Evolutionary conservation across 1,140 invertebrate genomes (phyloP), one percentile per base, ranked within the genome.

Genomic region (Calliphora vicina): DNA sequence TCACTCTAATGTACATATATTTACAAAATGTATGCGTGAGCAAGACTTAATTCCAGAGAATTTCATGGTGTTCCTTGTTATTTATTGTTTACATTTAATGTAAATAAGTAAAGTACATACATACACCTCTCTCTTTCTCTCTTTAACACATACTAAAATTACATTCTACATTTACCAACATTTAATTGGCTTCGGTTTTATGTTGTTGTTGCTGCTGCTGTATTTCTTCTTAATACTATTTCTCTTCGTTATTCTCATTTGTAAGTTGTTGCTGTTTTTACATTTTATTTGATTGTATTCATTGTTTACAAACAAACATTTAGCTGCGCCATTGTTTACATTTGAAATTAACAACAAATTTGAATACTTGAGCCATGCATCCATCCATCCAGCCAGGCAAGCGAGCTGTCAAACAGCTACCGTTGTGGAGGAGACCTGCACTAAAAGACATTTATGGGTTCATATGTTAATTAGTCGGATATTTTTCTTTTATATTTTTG

Each of bases 1-100:
- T n/a, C n/a, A n/a, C n/a, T n/a, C n/a, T n/a, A n/a, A n/a, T n/a
- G n/a, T n/a, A n/a, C n/a, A n/a, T n/a, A n/a, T n/a, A n/a, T n/a
- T n/a, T n/a, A n/a, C n/a, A n/a, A 5, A 35, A 35, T 35, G 35
- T 35, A 35, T 35, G 35, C 35, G 35, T 35, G 35, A 35, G 35
- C 5, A 35, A 35, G 35, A 35, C 35, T 35, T 57, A 57, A 57
- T 57, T 57, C 50, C n/a, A n/a, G 50, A 57, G 50, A 57, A 57
- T 15, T 57, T 17, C 50, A 57, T 57, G 50, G 50, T 57, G 50
- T 57, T n/a, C 50, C 50, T 57, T n/a, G 15, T 57, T 57, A 57
- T 57, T 57, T n/a, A 57, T 57, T 57, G 50, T 57, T 57, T 57
- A 57, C 50, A 57, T 57, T 57, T 57, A 57, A 57, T 57, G 50